Base-by-base conservation (phyloP, 2,797 vertebrate genomes). In the Sebastes baramenuke region DNA sequence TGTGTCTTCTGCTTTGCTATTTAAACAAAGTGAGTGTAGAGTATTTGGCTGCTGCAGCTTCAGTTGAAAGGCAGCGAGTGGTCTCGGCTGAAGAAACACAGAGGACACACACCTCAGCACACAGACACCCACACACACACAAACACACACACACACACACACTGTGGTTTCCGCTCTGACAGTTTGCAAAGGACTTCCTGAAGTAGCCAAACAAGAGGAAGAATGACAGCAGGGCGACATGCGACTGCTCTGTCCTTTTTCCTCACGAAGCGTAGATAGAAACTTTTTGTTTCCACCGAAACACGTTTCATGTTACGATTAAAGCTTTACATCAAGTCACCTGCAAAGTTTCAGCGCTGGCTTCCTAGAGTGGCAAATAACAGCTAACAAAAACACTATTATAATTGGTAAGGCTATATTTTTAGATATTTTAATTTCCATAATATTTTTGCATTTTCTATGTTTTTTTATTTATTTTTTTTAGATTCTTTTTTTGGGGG, bases 101-200 rank as follows among this genome's bases (percentile, higher is more conserved):
- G 27, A 56, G 30, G 29, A 69, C 56, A 56, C 38, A 25, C 72
- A 46, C 34, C 5, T 25, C 42, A 22, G 49, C 62, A 75, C 20
- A 25, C 25, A 67, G 22, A 59, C 22, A 67, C 54, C 36, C 12
- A 36, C 36, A 13, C 36, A 13, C 36, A 62, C 22, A 73, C 55
- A 69, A 25, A 66, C 70, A 77, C 16, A 79, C 42, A 67, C 59
- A 59, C 64, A 73, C 5, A 65, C 59, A 67, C 54, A 60, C 30
- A 24, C 38, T 92, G 93, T 81, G 95, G 95, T 97, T 96, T 97
- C 95, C 93, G 91, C 71, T 92, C 25, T 92, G 87, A 79, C 93
- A 92, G 85, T 92, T 84, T 93, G 88, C 81, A 75, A 77, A 90
- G 75, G 80, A 95, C 95, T 97, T 97, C 96, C 96, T 97, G 96